These are phyloP conservation scores for Coleophora deauratella DNA, from an alignment of 2,888 invertebrate genomes.

Conservation along the genomic window DNA sequence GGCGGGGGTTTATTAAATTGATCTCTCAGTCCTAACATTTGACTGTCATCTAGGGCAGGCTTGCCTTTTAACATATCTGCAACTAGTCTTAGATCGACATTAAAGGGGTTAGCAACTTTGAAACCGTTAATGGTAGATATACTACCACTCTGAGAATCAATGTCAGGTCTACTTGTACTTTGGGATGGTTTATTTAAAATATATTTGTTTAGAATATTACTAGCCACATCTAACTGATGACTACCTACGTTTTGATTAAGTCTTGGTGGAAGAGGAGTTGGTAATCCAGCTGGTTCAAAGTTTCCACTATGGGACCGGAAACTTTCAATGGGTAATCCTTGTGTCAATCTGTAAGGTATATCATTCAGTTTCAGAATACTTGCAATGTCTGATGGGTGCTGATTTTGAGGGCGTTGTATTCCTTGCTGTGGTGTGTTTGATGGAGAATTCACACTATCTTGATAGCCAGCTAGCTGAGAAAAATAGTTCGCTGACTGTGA, in stretches of 20 bases:
- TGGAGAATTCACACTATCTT: constrained; percentile 39
- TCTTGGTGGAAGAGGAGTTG: constrained; percentile 46
- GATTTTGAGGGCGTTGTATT: constrained; percentile 35
- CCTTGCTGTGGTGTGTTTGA: constrained; percentile 36
- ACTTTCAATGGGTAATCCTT: constrained; percentile 37
- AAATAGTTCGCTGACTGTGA: constrained; percentile 32
- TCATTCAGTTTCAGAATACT: constrained; percentile 56
- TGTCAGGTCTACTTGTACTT: constrained; percentile 43
- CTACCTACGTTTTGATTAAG: constrained; percentile 62
- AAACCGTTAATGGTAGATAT: constrained; percentile 62
- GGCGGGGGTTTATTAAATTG: constrained; percentile 43
- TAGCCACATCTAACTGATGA: constrained; percentile 57
- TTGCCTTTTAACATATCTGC: constrained; percentile 66
- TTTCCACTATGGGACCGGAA: constrained; percentile 41
- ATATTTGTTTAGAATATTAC: constrained; percentile 47
- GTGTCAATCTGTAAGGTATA: constrained; percentile 51
- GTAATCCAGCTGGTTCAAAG: constrained; percentile 44
- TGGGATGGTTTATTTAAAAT: constrained; percentile 42
- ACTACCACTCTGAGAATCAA: constrained; percentile 37
- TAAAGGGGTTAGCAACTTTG: constrained; percentile 68
- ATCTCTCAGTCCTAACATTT: constrained; percentile 42
- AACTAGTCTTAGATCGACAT: constrained; percentile 62
- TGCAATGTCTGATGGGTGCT: constrained; percentile 34
- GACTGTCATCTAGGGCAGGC: constrained; percentile 44
- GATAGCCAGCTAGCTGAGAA: constrained; percentile 32